phyloP scores from a whole-genome alignment of 2,113 vertebrate species.

The Anguilla japonica region DNA sequence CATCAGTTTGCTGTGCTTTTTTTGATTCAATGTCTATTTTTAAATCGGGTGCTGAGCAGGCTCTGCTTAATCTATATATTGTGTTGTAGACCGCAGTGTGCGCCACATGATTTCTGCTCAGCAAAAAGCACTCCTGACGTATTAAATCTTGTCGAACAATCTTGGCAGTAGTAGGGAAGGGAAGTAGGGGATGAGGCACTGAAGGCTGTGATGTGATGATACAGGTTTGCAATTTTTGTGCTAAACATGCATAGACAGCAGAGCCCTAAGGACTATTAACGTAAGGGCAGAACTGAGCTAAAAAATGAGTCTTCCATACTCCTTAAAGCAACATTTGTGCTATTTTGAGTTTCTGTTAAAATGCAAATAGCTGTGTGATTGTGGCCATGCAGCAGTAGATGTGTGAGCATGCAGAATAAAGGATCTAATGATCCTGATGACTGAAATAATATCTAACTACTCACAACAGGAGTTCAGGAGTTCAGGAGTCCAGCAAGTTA shows the following conservation, averaged over 20 bases:
- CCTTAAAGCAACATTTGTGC: neutral
- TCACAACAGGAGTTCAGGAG: no score
- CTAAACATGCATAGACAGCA: neutral
- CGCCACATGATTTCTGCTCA: neutral
- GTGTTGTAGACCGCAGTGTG: neutral
- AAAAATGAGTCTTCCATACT: neutral
- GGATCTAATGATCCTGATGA: no score
- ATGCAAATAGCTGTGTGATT: no score
- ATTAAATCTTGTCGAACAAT: slow-evolving; percentile 8
- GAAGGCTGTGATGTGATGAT: no score
- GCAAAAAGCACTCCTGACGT: slow-evolving; percentile 24
- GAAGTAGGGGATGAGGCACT: neutral
- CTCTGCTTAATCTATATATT: neutral
- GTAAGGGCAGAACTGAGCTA: neutral
- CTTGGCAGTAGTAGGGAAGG: neutral
- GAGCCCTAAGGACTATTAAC: neutral
- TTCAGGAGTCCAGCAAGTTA: no score
- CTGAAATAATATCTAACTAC: no score
- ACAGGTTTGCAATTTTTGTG: neutral
- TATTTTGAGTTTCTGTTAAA: no score
- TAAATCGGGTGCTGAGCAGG: neutral
- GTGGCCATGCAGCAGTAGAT: no score
- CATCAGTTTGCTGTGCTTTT: neutral
- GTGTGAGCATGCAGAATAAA: no score
- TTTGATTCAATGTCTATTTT: neutral